Evolutionary conservation across 2,797 vertebrate species (phyloP).

Genomic region (Sphenodon punctatus): DNA sequence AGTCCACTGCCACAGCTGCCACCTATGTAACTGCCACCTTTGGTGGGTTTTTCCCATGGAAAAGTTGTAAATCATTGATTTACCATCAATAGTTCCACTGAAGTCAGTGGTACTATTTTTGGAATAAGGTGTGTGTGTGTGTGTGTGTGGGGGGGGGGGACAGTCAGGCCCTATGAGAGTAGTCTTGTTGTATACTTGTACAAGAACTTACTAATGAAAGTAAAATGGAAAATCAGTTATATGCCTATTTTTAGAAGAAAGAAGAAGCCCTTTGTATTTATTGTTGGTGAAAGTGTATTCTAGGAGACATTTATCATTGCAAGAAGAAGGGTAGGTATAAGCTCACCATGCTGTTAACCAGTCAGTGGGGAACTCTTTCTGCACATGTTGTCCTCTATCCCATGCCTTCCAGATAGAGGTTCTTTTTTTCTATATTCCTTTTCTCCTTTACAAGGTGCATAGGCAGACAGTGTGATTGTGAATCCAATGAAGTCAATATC

Average conservation of each 20-base stretch:
- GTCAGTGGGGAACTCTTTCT: too few relatives aligned
- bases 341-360: too few relatives aligned
- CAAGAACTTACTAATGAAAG: neutral
- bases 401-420: too few relatives aligned
- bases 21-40: too few relatives aligned
- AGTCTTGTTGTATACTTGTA: neutral
- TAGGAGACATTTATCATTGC: neutral
- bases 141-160: neutral
- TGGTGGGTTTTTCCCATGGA: too few relatives aligned
- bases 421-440: too few relatives aligned
- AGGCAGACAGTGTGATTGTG: too few relatives aligned
- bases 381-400: too few relatives aligned
- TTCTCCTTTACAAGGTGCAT: too few relatives aligned
- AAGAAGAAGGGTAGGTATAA: neutral
- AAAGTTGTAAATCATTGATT: too few relatives aligned
- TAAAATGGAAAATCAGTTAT: neutral
- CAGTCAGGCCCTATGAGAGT: neutral
- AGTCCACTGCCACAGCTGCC: too few relatives aligned
- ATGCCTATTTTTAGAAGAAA: neutral
- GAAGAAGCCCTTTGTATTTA: neutral
- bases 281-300: neutral
- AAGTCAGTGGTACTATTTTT: accelerated
- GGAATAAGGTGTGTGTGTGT: neutral
- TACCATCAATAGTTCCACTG: neutral
- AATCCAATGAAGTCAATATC: too few relatives aligned